Conservation (phyloP, 2,113 vertebrate genomes). For the Trinectes maculatus region DNA sequence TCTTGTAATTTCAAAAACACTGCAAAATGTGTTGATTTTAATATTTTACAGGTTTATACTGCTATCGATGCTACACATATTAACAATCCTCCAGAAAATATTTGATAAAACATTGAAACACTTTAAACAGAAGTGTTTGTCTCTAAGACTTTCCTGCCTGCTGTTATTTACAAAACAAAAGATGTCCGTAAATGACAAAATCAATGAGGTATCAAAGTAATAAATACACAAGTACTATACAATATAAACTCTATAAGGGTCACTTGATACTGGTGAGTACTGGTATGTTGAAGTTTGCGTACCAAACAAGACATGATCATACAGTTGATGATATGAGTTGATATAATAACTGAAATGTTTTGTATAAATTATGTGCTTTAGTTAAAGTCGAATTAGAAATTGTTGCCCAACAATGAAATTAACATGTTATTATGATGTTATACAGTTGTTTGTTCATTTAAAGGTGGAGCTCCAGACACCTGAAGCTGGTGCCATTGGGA, state of each 20-base stretch:
- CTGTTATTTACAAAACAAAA: not conserved
- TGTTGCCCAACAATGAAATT: too few species aligned
- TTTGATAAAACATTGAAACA: not conserved
- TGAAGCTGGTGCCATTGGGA: slow-evolving; percentile 75
- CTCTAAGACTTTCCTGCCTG: slow-evolving; percentile 11
- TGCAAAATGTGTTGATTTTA: not conserved
- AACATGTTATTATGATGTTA: not conserved
- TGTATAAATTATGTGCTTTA: not conserved
- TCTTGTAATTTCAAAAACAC: not conserved
- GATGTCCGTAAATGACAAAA: not conserved
- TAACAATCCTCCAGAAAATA: too few species aligned
- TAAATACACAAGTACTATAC: slow-evolving; percentile 66
- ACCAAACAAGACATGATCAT: not conserved
- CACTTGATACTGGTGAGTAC: too few species aligned
- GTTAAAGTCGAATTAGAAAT: not conserved
- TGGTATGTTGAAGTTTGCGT: slow-evolving; percentile 24
- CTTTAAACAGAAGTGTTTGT: not conserved
- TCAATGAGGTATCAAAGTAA: slow-evolving; percentile 65
- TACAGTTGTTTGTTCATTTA: slow-evolving; percentile 80
- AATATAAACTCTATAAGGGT: too few species aligned
- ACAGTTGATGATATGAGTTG: not conserved
- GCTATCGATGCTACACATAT: too few species aligned
- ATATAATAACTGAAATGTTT: too few species aligned
- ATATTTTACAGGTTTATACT: not conserved
- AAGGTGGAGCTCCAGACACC: slow-evolving; percentile 87